Evolutionary conservation across 2,888 invertebrate genomes (phyloP).

Genomic region (Steinernema hermaphroditum): DNA sequence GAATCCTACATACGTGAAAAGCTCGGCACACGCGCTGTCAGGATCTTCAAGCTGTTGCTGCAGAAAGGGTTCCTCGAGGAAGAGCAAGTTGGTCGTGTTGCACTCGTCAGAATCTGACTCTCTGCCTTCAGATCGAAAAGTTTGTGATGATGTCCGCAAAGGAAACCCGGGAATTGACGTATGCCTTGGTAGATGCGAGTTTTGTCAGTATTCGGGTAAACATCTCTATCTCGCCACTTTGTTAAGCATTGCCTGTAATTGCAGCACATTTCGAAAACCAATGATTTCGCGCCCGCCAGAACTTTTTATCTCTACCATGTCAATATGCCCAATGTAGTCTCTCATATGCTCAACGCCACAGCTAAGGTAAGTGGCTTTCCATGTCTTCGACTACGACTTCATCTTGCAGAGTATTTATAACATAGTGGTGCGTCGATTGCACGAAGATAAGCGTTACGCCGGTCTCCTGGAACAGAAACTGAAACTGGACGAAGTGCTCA

Average conservation of each 20-base stretch:
- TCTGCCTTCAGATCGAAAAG: slow-evolving; percentile 78
- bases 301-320: slow-evolving; percentile 80
- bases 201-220: slow-evolving; percentile 71
- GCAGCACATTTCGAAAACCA: slow-evolving; percentile 70
- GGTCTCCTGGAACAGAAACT: not conserved
- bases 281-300: slow-evolving; percentile 79
- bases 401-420: not conserved
- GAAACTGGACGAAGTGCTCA: slow-evolving; percentile 7
- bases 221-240: slow-evolving; percentile 68
- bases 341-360: slow-evolving; percentile 1
- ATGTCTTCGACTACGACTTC: not conserved
- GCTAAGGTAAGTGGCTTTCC: not conserved
- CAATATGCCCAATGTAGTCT: slow-evolving; percentile 70
- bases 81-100: slow-evolving; percentile 68
- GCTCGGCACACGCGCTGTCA: slow-evolving; percentile 76
- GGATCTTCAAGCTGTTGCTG: slow-evolving; percentile 79
- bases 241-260: slow-evolving; percentile 65
- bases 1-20: slow-evolving; percentile 83
- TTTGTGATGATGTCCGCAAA: slow-evolving; percentile 90
- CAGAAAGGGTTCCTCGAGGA: slow-evolving; percentile 83
- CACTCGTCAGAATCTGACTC: not conserved
- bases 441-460: slow-evolving; percentile 11
- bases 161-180: slow-evolving; percentile 85
- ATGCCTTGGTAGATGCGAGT: slow-evolving; percentile 81
- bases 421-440: not conserved